These are phyloP conservation scores for Phalangium opilio DNA, from an alignment of 2,888 invertebrate genomes.

Conservation along the genomic window DNA sequence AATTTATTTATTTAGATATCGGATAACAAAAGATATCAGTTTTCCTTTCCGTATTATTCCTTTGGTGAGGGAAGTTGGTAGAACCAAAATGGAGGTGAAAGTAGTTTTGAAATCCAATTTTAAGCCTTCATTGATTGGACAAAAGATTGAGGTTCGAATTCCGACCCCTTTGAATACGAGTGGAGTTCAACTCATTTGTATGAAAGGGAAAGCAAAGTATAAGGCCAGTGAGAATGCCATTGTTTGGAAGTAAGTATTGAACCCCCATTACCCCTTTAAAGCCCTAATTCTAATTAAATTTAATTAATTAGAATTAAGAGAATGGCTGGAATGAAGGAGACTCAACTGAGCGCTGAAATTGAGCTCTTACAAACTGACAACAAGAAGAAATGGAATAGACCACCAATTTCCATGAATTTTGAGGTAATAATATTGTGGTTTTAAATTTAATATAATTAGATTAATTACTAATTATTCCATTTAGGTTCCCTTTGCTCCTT, in stretches of 20 bases:
- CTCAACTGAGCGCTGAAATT: constrained; percentile 97
- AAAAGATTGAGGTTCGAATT: constrained; percentile 94
- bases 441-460: too few species aligned
- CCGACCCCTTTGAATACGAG: constrained; percentile 98
- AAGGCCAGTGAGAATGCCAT: constrained; percentile 99
- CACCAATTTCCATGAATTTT: constrained; percentile 99
- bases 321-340: constrained; percentile 84
- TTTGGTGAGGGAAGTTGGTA: constrained; percentile 89
- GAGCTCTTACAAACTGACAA: constrained; percentile 89
- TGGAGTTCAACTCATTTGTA: constrained; percentile 94
- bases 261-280: neutral
- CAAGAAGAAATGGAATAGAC: constrained; percentile 99
- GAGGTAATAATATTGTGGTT: too few species aligned
- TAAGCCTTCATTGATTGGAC: constrained; percentile 90
- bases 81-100: constrained; percentile 99
- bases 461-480: too few species aligned
- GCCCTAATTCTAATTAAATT: neutral
- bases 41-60: constrained; percentile 99
- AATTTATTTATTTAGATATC: constrained; percentile 59
- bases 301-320: constrained; percentile 37
- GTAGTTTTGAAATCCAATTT: constrained; percentile 98
- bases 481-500: constrained; percentile 94
- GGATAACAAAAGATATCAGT: constrained; percentile 98
- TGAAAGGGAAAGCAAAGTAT: constrained; percentile 98
- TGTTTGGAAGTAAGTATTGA: constrained; percentile 63